Evolutionary conservation across 2,113 vertebrate genomes (phyloP).

Genomic region (Macrotus californicus): DNA sequence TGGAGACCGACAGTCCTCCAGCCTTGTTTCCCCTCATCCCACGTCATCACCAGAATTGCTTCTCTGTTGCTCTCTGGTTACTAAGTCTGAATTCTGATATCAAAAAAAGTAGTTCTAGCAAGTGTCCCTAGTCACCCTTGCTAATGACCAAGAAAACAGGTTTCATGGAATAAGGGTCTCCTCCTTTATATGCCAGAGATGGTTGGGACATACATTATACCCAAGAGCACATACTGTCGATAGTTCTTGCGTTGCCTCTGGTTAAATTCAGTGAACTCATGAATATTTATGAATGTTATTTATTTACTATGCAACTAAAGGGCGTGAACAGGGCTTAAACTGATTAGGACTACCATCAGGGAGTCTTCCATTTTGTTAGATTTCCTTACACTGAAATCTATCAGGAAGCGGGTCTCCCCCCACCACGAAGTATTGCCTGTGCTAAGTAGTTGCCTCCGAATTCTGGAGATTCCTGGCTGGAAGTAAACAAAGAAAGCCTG

Average conservation of each 20-base stretch:
- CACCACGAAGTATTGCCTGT: neutral
- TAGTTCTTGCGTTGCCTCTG: conserved; percentile 5
- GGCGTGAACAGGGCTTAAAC: neutral
- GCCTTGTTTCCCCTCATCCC: neutral
- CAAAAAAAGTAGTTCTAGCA: neutral
- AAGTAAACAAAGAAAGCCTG: neutral
- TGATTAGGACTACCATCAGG: conserved; percentile 33
- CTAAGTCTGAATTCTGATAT: conserved; percentile 4
- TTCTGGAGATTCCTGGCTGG: neutral
- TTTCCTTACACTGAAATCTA: neutral
- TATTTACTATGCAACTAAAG: conserved; percentile 34
- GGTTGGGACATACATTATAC: neutral
- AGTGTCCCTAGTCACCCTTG: neutral
- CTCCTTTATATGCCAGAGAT: conserved; percentile 23
- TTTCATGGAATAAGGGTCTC: neutral
- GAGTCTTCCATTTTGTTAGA: neutral
- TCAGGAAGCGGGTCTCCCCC: neutral
- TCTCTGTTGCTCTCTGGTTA: neutral
- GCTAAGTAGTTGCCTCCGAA: neutral
- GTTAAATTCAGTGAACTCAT: conserved; percentile 24
- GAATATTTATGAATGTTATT: conserved; percentile 51
- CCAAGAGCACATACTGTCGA: neutral
- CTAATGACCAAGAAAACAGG: neutral
- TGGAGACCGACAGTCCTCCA: neutral
- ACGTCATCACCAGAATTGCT: neutral